These are phyloP conservation scores for Caretta caretta DNA, from an alignment of 2,113 vertebrate genomes.

Conservation along the genomic window DNA sequence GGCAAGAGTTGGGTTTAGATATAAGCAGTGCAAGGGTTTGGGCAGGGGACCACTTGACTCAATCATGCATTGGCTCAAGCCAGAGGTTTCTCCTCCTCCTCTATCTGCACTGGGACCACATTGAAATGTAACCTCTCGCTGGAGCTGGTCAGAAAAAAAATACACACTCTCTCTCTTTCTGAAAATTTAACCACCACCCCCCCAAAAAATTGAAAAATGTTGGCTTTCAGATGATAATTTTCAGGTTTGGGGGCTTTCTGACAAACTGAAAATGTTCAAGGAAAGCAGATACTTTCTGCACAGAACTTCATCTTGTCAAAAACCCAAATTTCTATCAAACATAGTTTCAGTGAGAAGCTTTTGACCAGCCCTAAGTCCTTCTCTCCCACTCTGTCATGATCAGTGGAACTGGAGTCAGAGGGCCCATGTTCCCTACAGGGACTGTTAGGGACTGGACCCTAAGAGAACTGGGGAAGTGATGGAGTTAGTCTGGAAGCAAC, in stretches of 20 bases:
- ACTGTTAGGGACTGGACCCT: too few species aligned
- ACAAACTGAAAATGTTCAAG: background rate
- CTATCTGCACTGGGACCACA: background rate
- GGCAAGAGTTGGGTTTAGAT: background rate
- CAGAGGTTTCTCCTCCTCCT: background rate
- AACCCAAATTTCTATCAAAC: background rate
- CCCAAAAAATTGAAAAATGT: background rate
- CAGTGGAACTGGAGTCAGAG: background rate
- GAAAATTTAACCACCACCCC: too few species aligned
- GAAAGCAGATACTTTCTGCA: background rate
- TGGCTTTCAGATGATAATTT: background rate
- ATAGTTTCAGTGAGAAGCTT: background rate
- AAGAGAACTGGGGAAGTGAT: background rate
- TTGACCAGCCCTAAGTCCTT: background rate
- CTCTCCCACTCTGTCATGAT: background rate
- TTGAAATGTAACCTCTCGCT: background rate
- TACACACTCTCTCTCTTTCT: too few species aligned
- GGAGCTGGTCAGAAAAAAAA: background rate
- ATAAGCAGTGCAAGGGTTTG: background rate
- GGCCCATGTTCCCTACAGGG: background rate
- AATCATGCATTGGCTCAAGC: background rate
- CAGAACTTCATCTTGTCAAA: background rate
- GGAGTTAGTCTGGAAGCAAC: background rate
- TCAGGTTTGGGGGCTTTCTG: background rate
- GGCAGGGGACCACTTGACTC: background rate